Base-by-base conservation (phyloP, 23 tunicate genomes). In the Trididemnum miniatum region DNA sequence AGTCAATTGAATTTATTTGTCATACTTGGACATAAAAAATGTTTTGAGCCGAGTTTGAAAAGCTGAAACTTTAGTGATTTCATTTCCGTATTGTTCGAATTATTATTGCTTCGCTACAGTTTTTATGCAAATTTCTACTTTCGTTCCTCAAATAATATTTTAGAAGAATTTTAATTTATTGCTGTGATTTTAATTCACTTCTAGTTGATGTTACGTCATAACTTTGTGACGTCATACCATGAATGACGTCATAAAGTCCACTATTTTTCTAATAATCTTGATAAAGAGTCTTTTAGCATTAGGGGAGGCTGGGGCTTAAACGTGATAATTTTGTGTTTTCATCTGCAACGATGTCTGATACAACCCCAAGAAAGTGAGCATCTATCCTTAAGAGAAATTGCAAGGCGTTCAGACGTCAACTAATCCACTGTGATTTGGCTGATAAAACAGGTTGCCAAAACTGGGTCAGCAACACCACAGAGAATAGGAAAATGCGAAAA, bases 401-500 rank as follows among this genome's bases (percentile, higher is more conserved):
- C 71, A 63, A 63, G 71, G 31, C 5, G 29, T 15, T 44, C 15
- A 44, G 54, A 44, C 15, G 54, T 44, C 9, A 44, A 44, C 54
- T 15, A 63, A 63, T 23, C 31, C 31, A 63, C 71, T 63, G 71
- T 63, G 15, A 9, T 23, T 63, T 27, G 71, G 71, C 29, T 63
- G 29, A 63, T 63, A 24, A 63, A 63, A 20, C 59, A 50, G 20
- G n/a, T n/a, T n/a, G n/a, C n/a, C n/a, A n/a, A n/a, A n/a, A 71
- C 38, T 71, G 76, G 76, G 22, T 71, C 76, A 32, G 76, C 29
- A 18, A 71, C 20, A 32, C 76, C 76, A 71, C 25, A 34, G 29
- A 32, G 76, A 20, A 71, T 26, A 71, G 76, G 37, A 71, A 71
- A 71, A 7, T 71, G 76, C 38, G 76, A 27, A 15, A n/a, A n/a